Evolutionary conservation across 2,113 vertebrate genomes (phyloP), one percentile per base, ranked within the genome.

Genomic region (Nibea albiflora): DNA sequence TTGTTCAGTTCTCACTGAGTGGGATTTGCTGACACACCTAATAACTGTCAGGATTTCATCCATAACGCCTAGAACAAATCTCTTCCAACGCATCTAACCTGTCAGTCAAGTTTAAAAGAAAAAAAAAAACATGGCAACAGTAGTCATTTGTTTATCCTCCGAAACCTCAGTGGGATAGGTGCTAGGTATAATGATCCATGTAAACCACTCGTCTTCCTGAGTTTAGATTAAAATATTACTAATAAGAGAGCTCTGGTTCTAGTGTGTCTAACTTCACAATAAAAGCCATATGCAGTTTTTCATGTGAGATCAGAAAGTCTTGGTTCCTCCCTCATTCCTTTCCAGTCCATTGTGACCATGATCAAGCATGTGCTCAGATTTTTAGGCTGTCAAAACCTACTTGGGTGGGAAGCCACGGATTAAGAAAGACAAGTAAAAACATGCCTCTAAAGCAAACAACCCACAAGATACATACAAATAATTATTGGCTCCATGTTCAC

Each of bases 341-440:
- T 14, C 31, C 3, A 47, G 58, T 4, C 17, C 39, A 28, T 46
- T 31, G 24, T 31, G 22, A 56, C 8, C 15, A 39, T 44, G n/a
- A 69, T 52, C 16, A 69, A 63, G 49, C 22, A 22, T 20, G 15
- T 44, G n/a, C 49, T 75, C 15, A 64, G 8, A 50, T 73, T 76
- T 54, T 64, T 20, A 54, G 11, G 7, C 10, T 11, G 44, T 19
- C 26, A 22, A 60, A 39, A 50, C 2, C 47, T 3, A 46, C 11
- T 54, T 31, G 28, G 14, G 5, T 72, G 22, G 5, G 24, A 16
- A 10, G 2, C 15, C 16, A 46, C 20, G 46, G 5, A 57, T 28
- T 46, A 24, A 20, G 28, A 66, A 39, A 39, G 35, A 39, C 35
- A 39, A 39, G 7, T 9, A 39, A 79, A 71, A 28, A 14, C 7